Evolutionary conservation across 2,797 vertebrate species (phyloP).

Genomic region (Simalia tracyae): DNA sequence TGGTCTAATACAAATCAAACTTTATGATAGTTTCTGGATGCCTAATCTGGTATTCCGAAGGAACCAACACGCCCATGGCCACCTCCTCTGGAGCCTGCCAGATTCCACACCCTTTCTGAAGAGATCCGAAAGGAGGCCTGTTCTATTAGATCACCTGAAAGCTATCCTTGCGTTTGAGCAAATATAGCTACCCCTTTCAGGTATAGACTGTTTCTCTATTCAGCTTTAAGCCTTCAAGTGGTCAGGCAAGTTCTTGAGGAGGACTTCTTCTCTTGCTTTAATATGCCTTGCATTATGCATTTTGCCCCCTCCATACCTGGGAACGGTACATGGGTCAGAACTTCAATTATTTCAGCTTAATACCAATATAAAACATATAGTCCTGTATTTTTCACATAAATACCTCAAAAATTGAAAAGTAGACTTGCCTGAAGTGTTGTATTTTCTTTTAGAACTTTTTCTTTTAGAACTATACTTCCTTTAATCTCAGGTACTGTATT

Average conservation of each 20-base stretch:
- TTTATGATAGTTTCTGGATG: background rate
- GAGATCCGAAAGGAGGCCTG: background rate
- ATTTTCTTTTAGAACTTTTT: background rate
- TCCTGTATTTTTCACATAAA: background rate
- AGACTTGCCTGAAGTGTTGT: background rate
- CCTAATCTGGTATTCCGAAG: background rate
- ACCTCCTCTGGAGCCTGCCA: background rate
- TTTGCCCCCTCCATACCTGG: background rate
- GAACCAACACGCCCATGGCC: background rate
- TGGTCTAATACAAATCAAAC: background rate
- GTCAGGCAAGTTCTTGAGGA: no score
- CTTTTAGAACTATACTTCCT: background rate
- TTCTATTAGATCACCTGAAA: background rate
- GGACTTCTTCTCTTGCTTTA: background rate
- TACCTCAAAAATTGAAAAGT: background rate
- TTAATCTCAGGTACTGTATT: background rate
- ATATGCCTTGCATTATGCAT: background rate
- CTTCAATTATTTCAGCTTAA: background rate
- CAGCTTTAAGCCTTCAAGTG: background rate
- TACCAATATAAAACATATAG: background rate
- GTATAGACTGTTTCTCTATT: background rate
- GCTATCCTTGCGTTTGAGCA: background rate
- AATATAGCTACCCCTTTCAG: background rate
- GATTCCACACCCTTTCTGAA: background rate
- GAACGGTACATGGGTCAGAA: background rate